Percentiles rank a stretch among this genome's conserved stretches.
Conservation (phyloP, 2,888 invertebrate species). For the Pseudeuparius sepicola region DNA sequence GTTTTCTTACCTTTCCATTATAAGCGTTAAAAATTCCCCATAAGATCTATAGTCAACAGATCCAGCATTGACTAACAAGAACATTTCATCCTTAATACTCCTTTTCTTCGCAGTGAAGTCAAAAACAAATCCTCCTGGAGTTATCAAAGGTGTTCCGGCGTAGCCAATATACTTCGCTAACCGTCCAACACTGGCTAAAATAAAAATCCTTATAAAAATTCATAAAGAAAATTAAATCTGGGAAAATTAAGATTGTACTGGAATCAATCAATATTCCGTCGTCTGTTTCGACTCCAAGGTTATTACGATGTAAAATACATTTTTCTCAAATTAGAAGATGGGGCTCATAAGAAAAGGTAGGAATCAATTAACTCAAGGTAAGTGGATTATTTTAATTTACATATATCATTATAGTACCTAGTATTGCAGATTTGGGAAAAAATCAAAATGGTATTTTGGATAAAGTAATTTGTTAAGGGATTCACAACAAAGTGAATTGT, state of each 20-base stretch:
- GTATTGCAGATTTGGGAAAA: too few relatives aligned
- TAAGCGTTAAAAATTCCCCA: conserved; percentile 56
- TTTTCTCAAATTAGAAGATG: too few relatives aligned
- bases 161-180: conserved; percentile 67
- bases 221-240: conserved; percentile 1
- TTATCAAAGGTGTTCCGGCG: conserved; percentile 64
- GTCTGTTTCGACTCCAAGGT: too few relatives aligned
- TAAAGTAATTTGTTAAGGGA: too few relatives aligned
- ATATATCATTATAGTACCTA: too few relatives aligned
- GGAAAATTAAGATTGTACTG: background rate
- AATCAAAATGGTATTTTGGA: too few relatives aligned
- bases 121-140: conserved; percentile 70
- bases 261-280: conserved; percentile 9
- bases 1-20: too few relatives aligned
- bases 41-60: conserved; percentile 63
- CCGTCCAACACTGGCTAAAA: conserved; percentile 69
- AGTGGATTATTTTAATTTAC: too few relatives aligned
- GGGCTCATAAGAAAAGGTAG: too few relatives aligned
- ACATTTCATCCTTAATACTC: conserved; percentile 62
- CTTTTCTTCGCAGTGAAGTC: conserved; percentile 68
- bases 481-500: too few relatives aligned
- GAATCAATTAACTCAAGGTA: too few relatives aligned
- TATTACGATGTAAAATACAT: too few relatives aligned
- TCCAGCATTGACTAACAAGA: conserved; percentile 67
- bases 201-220: conserved; percentile 17